Evolutionary conservation across 2,888 invertebrate genomes (phyloP).

Genomic region (Itoplectis maculator): DNA sequence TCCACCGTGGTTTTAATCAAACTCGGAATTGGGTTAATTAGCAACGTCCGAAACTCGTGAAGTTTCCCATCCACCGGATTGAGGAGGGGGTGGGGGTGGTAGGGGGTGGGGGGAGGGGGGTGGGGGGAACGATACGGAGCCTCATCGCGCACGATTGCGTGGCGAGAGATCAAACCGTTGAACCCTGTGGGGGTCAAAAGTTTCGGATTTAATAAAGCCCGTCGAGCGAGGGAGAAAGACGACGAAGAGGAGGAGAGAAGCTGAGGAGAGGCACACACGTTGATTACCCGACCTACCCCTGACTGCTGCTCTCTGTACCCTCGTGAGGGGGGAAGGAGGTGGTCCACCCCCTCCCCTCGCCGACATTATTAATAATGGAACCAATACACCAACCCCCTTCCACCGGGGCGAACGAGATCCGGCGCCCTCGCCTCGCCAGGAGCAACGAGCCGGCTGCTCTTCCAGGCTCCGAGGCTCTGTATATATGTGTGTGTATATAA

Average conservation of each 20-base stretch:
- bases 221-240: conserved; percentile 42
- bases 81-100: background rate
- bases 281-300: conserved; percentile 69
- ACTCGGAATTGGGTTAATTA: conserved; percentile 66
- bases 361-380: conserved; percentile 76
- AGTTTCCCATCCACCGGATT: conserved; percentile 60
- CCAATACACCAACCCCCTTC: conserved; percentile 71
- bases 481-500: background rate
- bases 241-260: conserved; percentile 63
- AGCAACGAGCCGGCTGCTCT: conserved; percentile 29
- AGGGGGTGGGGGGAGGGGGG: conserved; percentile 3
- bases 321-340: no score
- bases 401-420: conserved; percentile 30
- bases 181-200: conserved; percentile 70
- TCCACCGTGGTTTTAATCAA: conserved; percentile 66
- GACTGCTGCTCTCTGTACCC: conserved; percentile 43
- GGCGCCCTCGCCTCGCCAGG: conserved; percentile 7
- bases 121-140: conserved; percentile 48
- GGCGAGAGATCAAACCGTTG: conserved; percentile 70
- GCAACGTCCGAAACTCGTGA: conserved; percentile 63
- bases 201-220: conserved; percentile 73
- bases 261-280: conserved; percentile 71
- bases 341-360: conserved; percentile 45
- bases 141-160: conserved; percentile 64
- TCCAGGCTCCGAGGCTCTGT: conserved; percentile 17